phyloP scores from a whole-genome alignment of 2,113 vertebrate genomes.

The Eclectus roratus region DNA sequence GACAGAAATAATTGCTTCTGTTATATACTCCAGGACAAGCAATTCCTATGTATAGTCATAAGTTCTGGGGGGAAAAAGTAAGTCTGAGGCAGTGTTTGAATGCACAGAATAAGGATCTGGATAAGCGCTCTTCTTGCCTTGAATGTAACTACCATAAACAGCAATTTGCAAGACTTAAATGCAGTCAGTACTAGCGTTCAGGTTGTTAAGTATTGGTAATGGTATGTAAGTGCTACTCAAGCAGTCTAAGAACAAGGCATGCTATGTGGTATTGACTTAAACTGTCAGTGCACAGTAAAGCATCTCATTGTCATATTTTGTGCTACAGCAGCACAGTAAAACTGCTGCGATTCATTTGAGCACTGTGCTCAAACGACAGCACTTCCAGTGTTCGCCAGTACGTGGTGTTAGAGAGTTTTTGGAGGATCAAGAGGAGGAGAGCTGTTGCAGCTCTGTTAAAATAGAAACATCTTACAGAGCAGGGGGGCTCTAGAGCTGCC shows the following conservation, averaged over 20 bases:
- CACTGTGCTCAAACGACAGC: background rate
- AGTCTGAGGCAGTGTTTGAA: background rate
- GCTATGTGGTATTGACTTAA: background rate
- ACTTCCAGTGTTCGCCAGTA: background rate
- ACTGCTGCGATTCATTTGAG: fast-evolving
- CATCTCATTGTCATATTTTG: background rate
- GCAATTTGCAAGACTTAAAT: background rate
- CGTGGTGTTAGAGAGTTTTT: background rate
- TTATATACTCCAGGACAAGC: background rate
- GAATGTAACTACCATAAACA: background rate
- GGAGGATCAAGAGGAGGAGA: background rate
- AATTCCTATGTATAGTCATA: background rate
- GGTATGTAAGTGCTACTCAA: background rate
- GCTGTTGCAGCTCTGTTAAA: background rate
- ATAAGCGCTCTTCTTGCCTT: background rate
- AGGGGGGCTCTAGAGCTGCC: background rate
- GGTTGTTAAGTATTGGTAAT: background rate
- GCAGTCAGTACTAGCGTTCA: background rate
- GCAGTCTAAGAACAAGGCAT: background rate
- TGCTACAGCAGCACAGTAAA: background rate
- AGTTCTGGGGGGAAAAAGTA: background rate
- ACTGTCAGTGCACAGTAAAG: background rate
- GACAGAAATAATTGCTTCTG: background rate
- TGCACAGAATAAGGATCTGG: background rate
- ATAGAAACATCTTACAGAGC: background rate